phyloP scores from a whole-genome alignment of 2,797 vertebrate species.

The Florisuga fusca region DNA sequence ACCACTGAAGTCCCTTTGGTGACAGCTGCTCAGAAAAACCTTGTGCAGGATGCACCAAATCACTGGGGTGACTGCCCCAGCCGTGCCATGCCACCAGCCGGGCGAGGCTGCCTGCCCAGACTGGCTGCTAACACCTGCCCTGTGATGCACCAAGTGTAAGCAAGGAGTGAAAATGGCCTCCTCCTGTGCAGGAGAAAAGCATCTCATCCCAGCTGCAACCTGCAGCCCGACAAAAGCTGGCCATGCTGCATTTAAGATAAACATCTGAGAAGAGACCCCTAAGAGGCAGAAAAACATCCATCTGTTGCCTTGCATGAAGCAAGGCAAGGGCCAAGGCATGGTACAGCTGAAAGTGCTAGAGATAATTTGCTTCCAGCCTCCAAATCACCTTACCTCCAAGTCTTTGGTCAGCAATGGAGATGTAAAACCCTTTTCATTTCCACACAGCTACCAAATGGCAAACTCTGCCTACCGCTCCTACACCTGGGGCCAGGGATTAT shows the following conservation, averaged over 20 bases:
- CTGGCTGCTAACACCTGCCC: background rate
- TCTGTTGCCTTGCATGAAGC: rapidly evolving
- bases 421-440: background rate
- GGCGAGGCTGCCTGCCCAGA: background rate
- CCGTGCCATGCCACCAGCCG: rapidly evolving
- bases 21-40: background rate
- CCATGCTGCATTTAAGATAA: background rate
- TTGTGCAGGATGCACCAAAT: background rate
- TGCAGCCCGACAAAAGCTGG: background rate
- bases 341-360: rapidly evolving
- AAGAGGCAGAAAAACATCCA: background rate
- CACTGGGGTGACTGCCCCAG: rapidly evolving
- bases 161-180: background rate
- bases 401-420: rapidly evolving
- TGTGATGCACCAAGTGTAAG: background rate
- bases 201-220: background rate
- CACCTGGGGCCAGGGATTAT: rapidly evolving
- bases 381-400: background rate
- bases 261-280: background rate
- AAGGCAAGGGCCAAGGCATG: background rate
- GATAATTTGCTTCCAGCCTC: background rate
- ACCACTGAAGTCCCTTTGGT: background rate
- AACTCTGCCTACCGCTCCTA: background rate
- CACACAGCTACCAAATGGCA: background rate
- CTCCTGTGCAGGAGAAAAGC: too few species aligned